phyloP scores from a whole-genome alignment of 2,113 vertebrate genomes.

The Helogale parvula region DNA sequence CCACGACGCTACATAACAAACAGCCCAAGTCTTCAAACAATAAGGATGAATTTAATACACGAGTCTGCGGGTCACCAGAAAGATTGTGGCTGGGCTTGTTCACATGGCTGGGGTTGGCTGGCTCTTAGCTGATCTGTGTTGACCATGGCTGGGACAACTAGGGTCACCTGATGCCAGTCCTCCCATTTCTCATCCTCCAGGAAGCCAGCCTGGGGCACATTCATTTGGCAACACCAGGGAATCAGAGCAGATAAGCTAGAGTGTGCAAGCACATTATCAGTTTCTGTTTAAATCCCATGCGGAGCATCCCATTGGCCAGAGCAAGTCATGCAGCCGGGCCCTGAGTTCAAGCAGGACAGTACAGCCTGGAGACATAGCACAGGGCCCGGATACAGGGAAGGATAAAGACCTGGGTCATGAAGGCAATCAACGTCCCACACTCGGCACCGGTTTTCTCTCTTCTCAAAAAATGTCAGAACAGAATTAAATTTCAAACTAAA shows the following conservation, averaged over 20 bases:
- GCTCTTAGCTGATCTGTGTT: background rate
- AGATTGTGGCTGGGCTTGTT: background rate
- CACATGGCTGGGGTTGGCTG: background rate
- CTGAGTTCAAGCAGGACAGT: too few species aligned
- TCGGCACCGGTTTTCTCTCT: background rate
- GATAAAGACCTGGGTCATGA: background rate
- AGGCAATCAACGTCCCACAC: background rate
- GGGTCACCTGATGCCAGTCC: background rate
- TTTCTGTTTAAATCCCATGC: background rate
- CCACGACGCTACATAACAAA: background rate
- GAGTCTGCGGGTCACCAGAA: background rate
- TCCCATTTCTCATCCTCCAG: background rate
- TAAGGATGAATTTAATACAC: background rate
- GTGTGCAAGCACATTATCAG: background rate
- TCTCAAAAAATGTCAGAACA: background rate
- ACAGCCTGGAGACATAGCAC: fast-evolving
- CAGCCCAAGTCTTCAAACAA: background rate
- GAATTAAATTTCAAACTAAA: slow-evolving; percentile 35
- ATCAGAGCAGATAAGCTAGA: background rate
- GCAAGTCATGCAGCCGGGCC: background rate
- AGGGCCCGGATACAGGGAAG: background rate
- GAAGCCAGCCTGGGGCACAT: background rate
- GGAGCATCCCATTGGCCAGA: background rate
- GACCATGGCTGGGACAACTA: background rate
- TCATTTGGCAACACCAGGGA: background rate